Percentiles rank a stretch among this genome's conserved stretches.
Evolutionary conservation across 64 coral and sea anemone species (phyloP).

Genomic region (Exaiptasia diaphana): DNA sequence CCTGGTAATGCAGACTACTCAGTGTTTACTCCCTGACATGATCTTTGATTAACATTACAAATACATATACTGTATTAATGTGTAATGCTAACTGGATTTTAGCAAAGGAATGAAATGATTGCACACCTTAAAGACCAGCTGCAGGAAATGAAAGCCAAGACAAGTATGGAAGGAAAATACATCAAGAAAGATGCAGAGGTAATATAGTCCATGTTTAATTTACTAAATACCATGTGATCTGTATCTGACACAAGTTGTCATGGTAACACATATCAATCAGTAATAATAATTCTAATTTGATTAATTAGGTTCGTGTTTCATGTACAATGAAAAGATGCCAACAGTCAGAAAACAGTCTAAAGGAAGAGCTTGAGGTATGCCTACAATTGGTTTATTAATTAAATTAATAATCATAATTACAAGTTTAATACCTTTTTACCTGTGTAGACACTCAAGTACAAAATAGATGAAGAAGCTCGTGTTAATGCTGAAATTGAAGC

Average conservation of each 20-base stretch:
- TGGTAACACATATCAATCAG: too few species aligned
- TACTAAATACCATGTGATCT: too few species aligned
- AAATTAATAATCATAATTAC: too few species aligned
- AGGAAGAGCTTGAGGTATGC: constrained; percentile 91
- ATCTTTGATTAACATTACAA: too few species aligned
- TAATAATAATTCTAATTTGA: too few species aligned
- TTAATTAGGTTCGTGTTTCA: constrained; percentile 61
- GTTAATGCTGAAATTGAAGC: constrained; percentile 94
- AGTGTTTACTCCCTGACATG: too few species aligned
- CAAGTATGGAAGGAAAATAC: constrained; percentile 99
- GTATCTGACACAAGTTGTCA: too few species aligned
- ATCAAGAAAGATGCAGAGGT: constrained; percentile 99
- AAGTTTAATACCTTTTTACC: not conserved
- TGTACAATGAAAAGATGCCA: constrained; percentile 92
- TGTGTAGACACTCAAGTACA: constrained; percentile 67
- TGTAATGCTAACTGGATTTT: too few species aligned
- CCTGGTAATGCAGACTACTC: too few species aligned
- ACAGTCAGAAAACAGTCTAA: constrained; percentile 77
- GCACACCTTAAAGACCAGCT: constrained; percentile 97
- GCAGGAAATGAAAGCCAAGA: constrained; percentile 99
- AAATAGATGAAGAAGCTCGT: constrained; percentile 90
- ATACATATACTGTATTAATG: too few species aligned
- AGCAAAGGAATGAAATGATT: constrained; percentile 99
- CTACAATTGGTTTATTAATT: not conserved
- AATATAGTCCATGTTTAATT: too few species aligned